A percentile compares a stretch with the other conserved stretches of the same genome.
Conservation (phyloP, 2,888 invertebrate species). For the Hesperia comma region DNA sequence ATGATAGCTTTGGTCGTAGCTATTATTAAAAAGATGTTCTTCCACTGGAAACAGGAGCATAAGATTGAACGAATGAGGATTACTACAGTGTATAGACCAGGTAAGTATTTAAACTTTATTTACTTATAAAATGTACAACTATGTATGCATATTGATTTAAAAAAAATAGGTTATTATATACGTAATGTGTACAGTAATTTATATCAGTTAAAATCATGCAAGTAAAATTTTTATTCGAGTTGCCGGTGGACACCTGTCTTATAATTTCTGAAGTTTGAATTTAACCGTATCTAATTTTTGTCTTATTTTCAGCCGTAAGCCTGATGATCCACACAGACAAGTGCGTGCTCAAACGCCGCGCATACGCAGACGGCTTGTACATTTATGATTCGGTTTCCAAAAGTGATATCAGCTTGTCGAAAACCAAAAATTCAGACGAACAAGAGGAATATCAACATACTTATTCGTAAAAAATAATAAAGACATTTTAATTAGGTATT, state of each 20-base stretch:
- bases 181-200: too few species aligned
- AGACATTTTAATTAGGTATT: too few species aligned
- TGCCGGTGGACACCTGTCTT: too few species aligned
- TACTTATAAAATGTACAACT: too few species aligned
- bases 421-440: conserved; percentile 38
- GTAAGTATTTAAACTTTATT: conserved; percentile 55
- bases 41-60: conserved; percentile 74
- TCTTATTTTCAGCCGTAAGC: conserved; percentile 64
- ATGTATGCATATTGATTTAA: too few species aligned
- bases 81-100: conserved; percentile 60
- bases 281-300: neutral
- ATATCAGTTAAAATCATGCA: too few species aligned
- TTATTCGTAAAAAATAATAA: neutral
- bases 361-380: conserved; percentile 49
- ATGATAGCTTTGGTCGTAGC: conserved; percentile 74
- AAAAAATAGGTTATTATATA: too few species aligned
- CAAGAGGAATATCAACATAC: conserved; percentile 2
- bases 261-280: too few species aligned
- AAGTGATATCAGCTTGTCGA: conserved; percentile 63
- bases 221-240: too few species aligned
- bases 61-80: conserved; percentile 63
- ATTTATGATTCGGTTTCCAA: conserved; percentile 67
- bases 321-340: conserved; percentile 66
- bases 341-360: conserved; percentile 60
- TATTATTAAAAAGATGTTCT: conserved; percentile 75